phyloP scores from a whole-genome alignment of 1,140 invertebrate genomes.

The Ceratina australensis region DNA sequence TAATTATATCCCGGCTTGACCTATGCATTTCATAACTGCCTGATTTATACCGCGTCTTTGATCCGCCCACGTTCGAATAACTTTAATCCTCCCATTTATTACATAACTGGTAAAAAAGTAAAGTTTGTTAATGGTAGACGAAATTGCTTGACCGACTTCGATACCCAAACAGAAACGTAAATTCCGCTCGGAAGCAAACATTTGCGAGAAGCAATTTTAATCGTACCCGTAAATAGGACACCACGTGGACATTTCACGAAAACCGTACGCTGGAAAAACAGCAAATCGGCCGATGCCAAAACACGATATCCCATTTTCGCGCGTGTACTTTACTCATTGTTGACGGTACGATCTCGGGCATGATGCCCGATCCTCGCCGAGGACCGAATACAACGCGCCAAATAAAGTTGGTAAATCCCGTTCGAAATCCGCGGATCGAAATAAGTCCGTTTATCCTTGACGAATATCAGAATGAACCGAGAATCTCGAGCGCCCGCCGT shows the following conservation, averaged over 20 bases:
- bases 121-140: neutral
- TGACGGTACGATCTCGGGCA: neutral
- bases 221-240: too few relatives aligned
- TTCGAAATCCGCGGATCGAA: constrained; percentile 28
- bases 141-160: neutral
- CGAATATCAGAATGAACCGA: constrained; percentile 46
- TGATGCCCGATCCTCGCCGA: neutral
- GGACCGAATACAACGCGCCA: constrained; percentile 19
- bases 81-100: constrained; percentile 3
- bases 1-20: neutral
- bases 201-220: neutral
- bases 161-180: too few relatives aligned
- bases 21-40: neutral
- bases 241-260: neutral
- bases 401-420: constrained; percentile 41
- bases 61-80: constrained; percentile 7
- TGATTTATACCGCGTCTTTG: neutral
- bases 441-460: constrained; percentile 47
- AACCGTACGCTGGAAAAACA: neutral
- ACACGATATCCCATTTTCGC: neutral
- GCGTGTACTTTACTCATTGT: neutral
- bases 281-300: neutral
- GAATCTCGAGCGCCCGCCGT: constrained; percentile 1
- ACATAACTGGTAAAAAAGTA: constrained; percentile 7
- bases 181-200: neutral